Percentiles rank a stretch among this genome's conserved stretches.
phyloP scores from a whole-genome alignment of 64 coral and sea anemone genomes.

The Platygyra sinensis region DNA sequence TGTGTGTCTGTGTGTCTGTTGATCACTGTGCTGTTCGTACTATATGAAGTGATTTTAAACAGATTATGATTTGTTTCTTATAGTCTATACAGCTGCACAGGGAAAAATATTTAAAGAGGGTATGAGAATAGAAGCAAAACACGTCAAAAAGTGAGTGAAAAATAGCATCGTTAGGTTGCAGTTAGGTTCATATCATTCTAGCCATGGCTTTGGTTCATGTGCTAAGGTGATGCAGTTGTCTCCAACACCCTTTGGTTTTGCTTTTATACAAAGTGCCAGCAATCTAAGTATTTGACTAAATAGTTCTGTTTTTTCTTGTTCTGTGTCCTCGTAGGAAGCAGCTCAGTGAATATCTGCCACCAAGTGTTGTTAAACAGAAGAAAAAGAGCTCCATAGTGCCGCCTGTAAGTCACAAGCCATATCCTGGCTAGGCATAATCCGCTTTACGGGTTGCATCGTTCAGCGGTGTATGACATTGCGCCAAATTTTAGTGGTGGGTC shows the following conservation, averaged over 20 bases:
- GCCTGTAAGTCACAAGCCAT: slow-evolving; percentile 2
- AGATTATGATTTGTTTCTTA: neutral
- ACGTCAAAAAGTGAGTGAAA: slow-evolving; percentile 77
- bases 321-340: slow-evolving; percentile 62
- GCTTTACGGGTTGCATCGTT: no score
- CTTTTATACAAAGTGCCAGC: no score
- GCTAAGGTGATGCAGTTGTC: no score
- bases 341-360: slow-evolving; percentile 73
- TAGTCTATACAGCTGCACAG: slow-evolving; percentile 56
- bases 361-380: slow-evolving; percentile 78
- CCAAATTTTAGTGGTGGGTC: neutral
- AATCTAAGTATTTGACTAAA: neutral
- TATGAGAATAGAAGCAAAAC: slow-evolving; percentile 83
- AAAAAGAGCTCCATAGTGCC: slow-evolving; percentile 61
- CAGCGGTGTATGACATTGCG: no score
- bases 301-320: neutral
- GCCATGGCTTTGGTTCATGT: no score
- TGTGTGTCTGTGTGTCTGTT: no score
- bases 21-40: neutral
- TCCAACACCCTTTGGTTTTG: no score
- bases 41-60: neutral
- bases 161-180: no score
- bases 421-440: no score
- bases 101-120: slow-evolving; percentile 84
- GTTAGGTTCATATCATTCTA: no score